These are phyloP conservation scores for Riptortus pedestris DNA, from an alignment of 1,140 invertebrate species.

Conservation along the genomic window DNA sequence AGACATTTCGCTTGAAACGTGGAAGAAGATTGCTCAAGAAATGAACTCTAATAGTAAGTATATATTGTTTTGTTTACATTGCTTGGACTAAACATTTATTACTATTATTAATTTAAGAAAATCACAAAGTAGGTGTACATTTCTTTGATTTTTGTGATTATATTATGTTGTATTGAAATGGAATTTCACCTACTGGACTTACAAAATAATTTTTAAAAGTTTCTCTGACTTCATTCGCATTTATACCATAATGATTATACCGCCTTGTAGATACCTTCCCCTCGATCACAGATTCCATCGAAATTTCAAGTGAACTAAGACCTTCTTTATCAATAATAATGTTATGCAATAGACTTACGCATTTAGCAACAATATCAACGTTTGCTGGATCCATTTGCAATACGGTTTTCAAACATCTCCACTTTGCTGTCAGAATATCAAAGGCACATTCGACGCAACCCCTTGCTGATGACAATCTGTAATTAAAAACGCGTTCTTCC, in stretches of 20 bases:
- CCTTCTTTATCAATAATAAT: neutral
- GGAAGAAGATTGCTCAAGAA: no score
- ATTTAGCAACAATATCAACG: neutral
- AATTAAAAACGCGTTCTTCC: neutral
- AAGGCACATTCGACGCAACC: neutral
- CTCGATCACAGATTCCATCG: neutral
- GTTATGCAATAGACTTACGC: neutral
- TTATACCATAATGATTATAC: neutral
- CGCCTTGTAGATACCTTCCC: neutral
- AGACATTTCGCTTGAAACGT: no score
- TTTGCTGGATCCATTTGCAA: neutral
- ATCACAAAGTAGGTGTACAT: no score
- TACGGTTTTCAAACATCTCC: neutral
- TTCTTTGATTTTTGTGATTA: no score
- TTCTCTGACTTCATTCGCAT: neutral
- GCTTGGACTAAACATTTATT: no score
- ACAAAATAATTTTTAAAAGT: no score
- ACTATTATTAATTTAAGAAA: no score
- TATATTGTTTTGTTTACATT: no score
- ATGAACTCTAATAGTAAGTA: no score
- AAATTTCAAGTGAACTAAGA: neutral
- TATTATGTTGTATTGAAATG: no score
- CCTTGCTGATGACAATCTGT: neutral
- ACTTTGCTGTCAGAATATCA: neutral
- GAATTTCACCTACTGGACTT: no score